Evolutionary conservation across 2,113 vertebrate species (phyloP), one percentile per base, ranked within the genome.

Genomic region (Phaethon lepturus): DNA sequence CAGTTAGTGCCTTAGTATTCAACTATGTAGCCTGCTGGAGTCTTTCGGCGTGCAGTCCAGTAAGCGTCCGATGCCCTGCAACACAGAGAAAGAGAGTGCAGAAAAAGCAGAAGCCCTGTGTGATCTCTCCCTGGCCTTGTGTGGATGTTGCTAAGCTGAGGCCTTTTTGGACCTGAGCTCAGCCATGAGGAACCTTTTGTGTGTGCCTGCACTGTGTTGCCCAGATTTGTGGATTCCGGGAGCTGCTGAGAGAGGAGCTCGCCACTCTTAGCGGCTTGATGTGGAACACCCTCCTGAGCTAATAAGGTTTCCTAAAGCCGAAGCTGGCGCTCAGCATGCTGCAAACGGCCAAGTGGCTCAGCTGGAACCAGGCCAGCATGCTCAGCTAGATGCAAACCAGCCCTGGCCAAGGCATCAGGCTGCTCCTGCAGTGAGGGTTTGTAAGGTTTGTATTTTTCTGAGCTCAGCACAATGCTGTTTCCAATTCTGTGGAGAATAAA

Each of bases 261-360:
- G 42, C 47, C 10, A 11, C 59, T 67, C 26, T 52, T 31, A 11
- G 0, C 5, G 42, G 33, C 58, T 89, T 5, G 0, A 5, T 3
- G n/a, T 42, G 71, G 47, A 28, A 79, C 86, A 49, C 9, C n/a
- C 63, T 35, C 22, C 49, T 40, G 35, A 31, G 52, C 42, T 53
- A 28, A 45, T 45, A 58, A 93, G 24, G 42, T 45, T 28, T 75
- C 24, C 38, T 50, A 58, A 69, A 63, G 44, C 35, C 1, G 1
- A 44, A 35, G 26, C 62, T 90, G 75, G 68, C 60, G 33, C 49
- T 50, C 23, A 3, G 47, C 3, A 0, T 29, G 47, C 15, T 49
- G 66, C 17, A 16, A 8, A 10, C 24, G 44, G 66, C 73, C 66
- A 49, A n/a, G 17, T 23, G 80, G 80, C 80, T 90, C 35, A 13